Conservation (phyloP, 2,797 vertebrate genomes). For the Danio choprae region DNA sequence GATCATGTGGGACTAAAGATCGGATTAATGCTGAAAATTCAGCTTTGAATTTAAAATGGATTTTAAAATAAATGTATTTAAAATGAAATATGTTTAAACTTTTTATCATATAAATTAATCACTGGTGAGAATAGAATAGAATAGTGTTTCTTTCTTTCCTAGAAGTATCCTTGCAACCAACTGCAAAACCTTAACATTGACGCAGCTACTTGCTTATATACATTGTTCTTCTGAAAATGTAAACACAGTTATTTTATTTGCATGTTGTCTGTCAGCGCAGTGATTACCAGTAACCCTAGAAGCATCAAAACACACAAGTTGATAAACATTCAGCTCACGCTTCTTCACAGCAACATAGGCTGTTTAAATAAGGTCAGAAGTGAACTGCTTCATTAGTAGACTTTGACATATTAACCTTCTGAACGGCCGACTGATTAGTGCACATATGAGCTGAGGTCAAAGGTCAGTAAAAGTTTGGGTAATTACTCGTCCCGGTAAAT, state of each 20-base stretch:
- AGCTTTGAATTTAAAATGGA: no score
- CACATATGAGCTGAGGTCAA: conserved; percentile 38
- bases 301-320: conserved; percentile 6
- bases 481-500: conserved; percentile 40
- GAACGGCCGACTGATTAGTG: conserved; percentile 16
- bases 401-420: conserved; percentile 43
- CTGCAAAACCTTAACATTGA: background rate
- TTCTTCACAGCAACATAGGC: conserved; percentile 12
- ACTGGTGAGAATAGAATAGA: no score
- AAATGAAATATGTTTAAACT: no score
- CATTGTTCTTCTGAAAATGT: background rate
- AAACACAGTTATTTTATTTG: conserved; percentile 7
- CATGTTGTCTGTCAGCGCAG: background rate
- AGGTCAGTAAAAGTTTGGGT: conserved; percentile 22
- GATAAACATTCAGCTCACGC: conserved; percentile 35
- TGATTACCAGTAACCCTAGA: conserved; percentile 3
- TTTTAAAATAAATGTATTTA: no score
- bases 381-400: conserved; percentile 49
- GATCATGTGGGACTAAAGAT: no score
- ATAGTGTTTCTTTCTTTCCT: no score
- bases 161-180: background rate
- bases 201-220: background rate
- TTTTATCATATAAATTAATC: no score
- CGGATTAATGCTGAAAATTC: no score
- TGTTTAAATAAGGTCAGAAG: conserved; percentile 44